Evolutionary conservation across 2,888 invertebrate genomes (phyloP), one percentile per base, ranked within the genome.

Genomic region (Nomada fucata): DNA sequence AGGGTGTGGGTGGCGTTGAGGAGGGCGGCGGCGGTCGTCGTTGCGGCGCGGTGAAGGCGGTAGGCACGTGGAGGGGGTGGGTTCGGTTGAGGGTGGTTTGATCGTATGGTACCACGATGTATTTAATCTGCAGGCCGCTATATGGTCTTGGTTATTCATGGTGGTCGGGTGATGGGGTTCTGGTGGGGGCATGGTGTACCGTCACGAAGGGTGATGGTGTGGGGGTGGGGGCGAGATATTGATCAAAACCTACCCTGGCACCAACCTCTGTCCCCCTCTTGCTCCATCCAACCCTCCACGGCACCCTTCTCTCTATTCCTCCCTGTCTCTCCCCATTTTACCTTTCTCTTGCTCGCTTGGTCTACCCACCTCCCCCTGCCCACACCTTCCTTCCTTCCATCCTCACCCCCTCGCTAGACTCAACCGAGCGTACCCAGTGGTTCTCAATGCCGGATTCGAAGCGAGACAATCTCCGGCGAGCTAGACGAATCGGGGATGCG

Each of bases 241-340:
- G 93, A 93, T 93, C 93, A 93, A 93, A 93, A 93, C 92, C 93
- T 93, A 93, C 93, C 93, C 93, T 92, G 92, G 92, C 92, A 93
- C 92, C 92, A 91, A 91, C 91, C 88, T 90, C 91, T 88, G 87
- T 15, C 83, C 73, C 79, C 79, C 86, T 84, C 86, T 81, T 82
- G 76, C 85, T 68, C 85, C 88, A 77, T 83, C 86, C 88, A 90
- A 90, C 89, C 89, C 89, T 87, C 88, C 79, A 79, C 75, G 82
- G 79, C 88, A 90, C 86, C 89, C 86, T 78, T 75, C 89, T 89
- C 90, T 89, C 83, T 80, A 78, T 77, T 76, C 78, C 85, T 81
- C 83, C 44, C 84, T 78, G 70, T 50, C 82, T 85, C 65, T 59
- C 73, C 57, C 74, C 60, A 79, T 61, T 59, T 64, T 61, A 64